Conservation (phyloP, 1,140 invertebrate species). For the Drusus annulatus region DNA sequence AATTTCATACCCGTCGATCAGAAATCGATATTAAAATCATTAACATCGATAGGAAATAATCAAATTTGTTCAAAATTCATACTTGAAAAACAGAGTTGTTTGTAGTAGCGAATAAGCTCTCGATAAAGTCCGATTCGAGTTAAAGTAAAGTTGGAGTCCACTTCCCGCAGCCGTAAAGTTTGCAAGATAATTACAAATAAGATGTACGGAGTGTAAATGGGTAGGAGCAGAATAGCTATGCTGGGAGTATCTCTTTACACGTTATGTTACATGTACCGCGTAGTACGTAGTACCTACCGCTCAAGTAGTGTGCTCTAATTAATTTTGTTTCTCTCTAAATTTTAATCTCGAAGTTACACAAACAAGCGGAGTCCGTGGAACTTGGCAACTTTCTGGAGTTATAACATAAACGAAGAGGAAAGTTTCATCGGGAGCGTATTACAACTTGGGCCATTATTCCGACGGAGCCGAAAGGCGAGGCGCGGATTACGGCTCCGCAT, state of each 20-base stretch:
- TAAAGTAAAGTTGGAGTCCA: conserved; percentile 23
- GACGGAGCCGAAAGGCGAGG: neutral
- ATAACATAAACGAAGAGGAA: conserved; percentile 58
- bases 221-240: neutral
- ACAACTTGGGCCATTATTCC: conserved; percentile 58
- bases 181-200: conserved; percentile 33
- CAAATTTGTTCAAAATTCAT: too few species aligned
- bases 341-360: conserved; percentile 60
- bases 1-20: too few species aligned
- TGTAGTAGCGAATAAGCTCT: neutral
- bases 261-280: neutral
- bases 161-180: conserved; percentile 26
- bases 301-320: conserved; percentile 58
- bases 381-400: conserved; percentile 56
- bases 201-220: conserved; percentile 8
- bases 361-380: conserved; percentile 57
- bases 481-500: conserved; percentile 20
- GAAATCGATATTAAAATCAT: too few species aligned
- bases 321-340: conserved; percentile 59
- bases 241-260: neutral
- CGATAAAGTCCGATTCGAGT: neutral
- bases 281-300: neutral
- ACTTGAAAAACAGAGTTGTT: too few species aligned
- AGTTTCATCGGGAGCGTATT: conserved; percentile 52
- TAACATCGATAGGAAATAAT: too few species aligned